Conservation (phyloP, 2,888 invertebrate genomes). For the Ethmia dodecea region DNA sequence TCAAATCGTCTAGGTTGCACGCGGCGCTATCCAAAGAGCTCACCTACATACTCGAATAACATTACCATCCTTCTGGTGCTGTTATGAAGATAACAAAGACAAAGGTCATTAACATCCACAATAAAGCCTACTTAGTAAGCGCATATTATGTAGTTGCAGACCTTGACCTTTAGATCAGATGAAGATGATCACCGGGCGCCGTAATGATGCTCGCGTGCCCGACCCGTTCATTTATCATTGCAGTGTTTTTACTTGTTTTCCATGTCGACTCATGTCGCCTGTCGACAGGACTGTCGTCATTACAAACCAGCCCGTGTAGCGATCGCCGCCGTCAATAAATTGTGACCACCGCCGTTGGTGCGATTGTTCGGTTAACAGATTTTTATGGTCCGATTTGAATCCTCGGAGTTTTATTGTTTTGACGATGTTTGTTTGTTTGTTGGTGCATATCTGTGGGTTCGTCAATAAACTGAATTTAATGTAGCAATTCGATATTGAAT, state of each 20-base stretch:
- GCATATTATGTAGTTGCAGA: too few species aligned
- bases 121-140: too few species aligned
- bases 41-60: too few species aligned
- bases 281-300: slow-evolving; percentile 74
- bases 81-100: too few species aligned
- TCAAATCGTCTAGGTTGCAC: too few species aligned
- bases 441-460: not conserved
- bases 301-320: slow-evolving; percentile 52
- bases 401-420: slow-evolving; percentile 30
- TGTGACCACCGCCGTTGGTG: slow-evolving; percentile 66
- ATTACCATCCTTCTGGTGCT: too few species aligned
- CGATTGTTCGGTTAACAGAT: slow-evolving; percentile 58
- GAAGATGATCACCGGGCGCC: slow-evolving; percentile 27
- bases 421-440: slow-evolving; percentile 8
- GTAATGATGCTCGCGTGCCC: slow-evolving; percentile 63
- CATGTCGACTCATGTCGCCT: slow-evolving; percentile 63
- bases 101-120: too few species aligned
- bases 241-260: slow-evolving; percentile 68
- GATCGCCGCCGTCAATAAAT: slow-evolving; percentile 65
- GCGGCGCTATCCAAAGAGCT: too few species aligned
- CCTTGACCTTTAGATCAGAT: slow-evolving; percentile 16
- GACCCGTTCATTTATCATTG: slow-evolving; percentile 60
- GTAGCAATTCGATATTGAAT: too few species aligned
- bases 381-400: slow-evolving; percentile 47
- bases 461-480: not conserved